These are phyloP conservation scores for Himalopsyche kuldschensis DNA, from an alignment of 2,888 invertebrate species.

Conservation along the genomic window DNA sequence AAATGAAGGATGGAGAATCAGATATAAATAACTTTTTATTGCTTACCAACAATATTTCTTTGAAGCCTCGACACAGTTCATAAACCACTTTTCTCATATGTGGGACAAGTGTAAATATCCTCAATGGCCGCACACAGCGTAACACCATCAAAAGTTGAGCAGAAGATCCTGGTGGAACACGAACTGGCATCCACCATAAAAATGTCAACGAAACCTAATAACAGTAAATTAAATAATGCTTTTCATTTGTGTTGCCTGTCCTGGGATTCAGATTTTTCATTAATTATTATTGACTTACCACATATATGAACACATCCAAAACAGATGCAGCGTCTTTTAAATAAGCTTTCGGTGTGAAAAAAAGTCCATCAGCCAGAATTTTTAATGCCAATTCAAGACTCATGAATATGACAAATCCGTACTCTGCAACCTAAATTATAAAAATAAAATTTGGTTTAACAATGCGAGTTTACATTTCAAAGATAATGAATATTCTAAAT, in stretches of 20 bases:
- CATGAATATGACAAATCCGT: slow-evolving; percentile 98
- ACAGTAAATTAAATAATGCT: background rate
- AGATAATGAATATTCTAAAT: too few species aligned
- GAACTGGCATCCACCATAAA: slow-evolving; percentile 93
- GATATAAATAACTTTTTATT: background rate
- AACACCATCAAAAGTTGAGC: slow-evolving; percentile 96
- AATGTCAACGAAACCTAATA: slow-evolving; percentile 90
- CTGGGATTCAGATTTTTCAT: too few species aligned
- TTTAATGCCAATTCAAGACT: slow-evolving; percentile 94
- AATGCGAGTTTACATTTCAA: too few species aligned
- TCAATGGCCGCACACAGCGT: slow-evolving; percentile 90
- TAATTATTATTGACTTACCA: slow-evolving; percentile 64
- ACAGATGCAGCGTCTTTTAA: slow-evolving; percentile 97
- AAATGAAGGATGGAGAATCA: background rate
- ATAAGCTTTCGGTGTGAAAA: slow-evolving; percentile 98
- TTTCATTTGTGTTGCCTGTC: background rate
- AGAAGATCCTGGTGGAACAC: slow-evolving; percentile 89
- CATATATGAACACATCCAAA: slow-evolving; percentile 95
- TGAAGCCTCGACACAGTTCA: slow-evolving; percentile 96
- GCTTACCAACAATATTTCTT: slow-evolving; percentile 92
- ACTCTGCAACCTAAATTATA: slow-evolving; percentile 79
- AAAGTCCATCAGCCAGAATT: slow-evolving; percentile 94
- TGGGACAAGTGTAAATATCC: slow-evolving; percentile 97
- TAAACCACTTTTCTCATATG: slow-evolving; percentile 99
- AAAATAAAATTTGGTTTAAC: background rate